Evolutionary conservation across 2,888 invertebrate species (phyloP).

Genomic region (Phaedon cochleariae): DNA sequence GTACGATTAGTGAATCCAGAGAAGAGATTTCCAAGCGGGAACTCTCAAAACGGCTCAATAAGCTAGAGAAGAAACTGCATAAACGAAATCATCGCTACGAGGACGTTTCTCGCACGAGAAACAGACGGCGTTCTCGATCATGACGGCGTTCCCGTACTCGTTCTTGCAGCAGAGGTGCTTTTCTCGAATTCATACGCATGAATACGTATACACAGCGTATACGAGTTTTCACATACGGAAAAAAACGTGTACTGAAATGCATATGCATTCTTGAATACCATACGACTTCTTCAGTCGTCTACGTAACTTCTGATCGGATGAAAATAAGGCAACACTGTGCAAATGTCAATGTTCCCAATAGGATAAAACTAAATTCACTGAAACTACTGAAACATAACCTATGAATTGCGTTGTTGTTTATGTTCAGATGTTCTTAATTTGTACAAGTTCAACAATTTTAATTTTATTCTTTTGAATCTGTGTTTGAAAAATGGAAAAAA

Average conservation of each 20-base stretch:
- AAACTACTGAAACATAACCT: no score
- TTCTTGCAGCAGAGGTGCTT: no score
- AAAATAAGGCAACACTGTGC: constrained; percentile 11
- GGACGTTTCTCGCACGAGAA: no score
- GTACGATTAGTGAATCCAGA: no score
- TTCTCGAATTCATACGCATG: constrained; percentile 3
- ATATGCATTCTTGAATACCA: constrained; percentile 12
- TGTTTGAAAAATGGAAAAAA: neutral
- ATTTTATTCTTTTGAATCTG: neutral
- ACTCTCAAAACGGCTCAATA: no score
- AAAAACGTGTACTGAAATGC: neutral
- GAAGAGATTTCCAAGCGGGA: no score
- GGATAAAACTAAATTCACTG: neutral
- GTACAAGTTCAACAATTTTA: no score
- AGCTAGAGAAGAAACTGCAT: no score
- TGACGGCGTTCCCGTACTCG: no score
- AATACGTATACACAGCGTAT: constrained; percentile 5
- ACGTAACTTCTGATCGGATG: constrained; percentile 6
- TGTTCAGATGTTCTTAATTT: neutral
- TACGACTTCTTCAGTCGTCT: constrained; percentile 11
- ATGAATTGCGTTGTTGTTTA: no score
- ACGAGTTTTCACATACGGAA: neutral
- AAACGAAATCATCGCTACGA: no score
- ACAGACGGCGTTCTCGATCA: no score
- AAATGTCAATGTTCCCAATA: neutral